phyloP scores from a whole-genome alignment of 2,113 vertebrate genomes.

The Lasiurus cinereus region DNA sequence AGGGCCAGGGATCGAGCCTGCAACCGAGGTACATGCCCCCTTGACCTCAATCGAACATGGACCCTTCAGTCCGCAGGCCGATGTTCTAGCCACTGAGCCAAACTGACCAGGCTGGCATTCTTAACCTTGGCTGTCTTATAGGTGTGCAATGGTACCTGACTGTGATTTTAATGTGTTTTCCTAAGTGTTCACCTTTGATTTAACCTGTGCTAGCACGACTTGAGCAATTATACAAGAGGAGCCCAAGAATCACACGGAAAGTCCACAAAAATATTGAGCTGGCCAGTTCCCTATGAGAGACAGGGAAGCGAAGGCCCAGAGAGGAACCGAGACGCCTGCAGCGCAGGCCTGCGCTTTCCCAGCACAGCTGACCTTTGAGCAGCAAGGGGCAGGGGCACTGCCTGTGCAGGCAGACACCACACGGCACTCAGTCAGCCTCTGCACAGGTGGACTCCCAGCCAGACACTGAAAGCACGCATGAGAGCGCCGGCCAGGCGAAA shows the following conservation, averaged over 20 bases:
- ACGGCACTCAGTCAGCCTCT: neutral
- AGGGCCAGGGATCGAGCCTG: no score
- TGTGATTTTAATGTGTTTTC: neutral
- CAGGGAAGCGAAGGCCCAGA: neutral
- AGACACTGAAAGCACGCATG: no score
- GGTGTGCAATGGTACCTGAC: neutral
- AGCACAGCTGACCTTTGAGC: neutral
- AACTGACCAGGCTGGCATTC: neutral
- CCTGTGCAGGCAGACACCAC: no score
- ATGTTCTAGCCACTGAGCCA: no score
- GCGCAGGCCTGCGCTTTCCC: neutral
- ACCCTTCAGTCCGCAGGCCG: no score
- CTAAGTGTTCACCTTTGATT: neutral
- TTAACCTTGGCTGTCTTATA: neutral
- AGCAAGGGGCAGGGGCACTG: neutral
- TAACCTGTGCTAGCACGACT: neutral
- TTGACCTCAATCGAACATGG: no score
- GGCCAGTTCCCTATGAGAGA: neutral
- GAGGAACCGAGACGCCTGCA: neutral
- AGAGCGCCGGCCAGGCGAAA: neutral
- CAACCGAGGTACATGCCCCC: no score
- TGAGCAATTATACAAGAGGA: constrained; percentile 18
- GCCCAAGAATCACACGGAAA: neutral
- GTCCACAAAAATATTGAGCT: neutral
- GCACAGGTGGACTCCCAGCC: no score